Conservation (phyloP, 2,888 invertebrate genomes). For the Oligia strigilis region DNA sequence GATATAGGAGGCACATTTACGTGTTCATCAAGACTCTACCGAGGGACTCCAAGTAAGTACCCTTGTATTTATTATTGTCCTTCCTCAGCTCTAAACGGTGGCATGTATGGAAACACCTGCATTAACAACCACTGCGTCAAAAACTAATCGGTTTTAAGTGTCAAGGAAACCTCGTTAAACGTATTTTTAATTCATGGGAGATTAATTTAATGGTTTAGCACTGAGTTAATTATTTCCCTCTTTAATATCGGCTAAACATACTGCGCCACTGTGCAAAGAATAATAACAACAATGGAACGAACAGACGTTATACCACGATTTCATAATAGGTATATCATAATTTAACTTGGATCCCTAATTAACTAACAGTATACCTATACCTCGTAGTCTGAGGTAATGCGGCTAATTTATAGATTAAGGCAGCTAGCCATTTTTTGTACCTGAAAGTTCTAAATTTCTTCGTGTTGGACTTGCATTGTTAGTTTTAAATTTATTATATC, state of each 20-base stretch:
- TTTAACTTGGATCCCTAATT: slow-evolving; percentile 10
- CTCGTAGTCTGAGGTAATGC: slow-evolving; percentile 7
- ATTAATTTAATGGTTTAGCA: slow-evolving; percentile 22
- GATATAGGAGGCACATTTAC: slow-evolving; percentile 90
- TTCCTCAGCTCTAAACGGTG: slow-evolving; percentile 29
- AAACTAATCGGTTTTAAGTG: slow-evolving; percentile 27
- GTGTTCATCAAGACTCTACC: slow-evolving; percentile 92
- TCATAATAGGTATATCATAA: slow-evolving; percentile 15
- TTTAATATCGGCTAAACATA: slow-evolving; percentile 13
- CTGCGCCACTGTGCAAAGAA: slow-evolving; percentile 26
- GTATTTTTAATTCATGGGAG: slow-evolving; percentile 28
- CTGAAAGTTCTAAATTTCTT: background rate
- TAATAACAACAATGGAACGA: slow-evolving; percentile 43
- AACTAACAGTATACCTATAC: slow-evolving; percentile 17
- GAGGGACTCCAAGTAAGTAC: slow-evolving; percentile 92
- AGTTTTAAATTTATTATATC: slow-evolving; percentile 5
- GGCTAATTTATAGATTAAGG: slow-evolving; percentile 4
- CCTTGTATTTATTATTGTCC: slow-evolving; percentile 41
- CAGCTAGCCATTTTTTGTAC: background rate
- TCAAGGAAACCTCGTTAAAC: slow-evolving; percentile 21
- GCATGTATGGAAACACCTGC: slow-evolving; percentile 56
- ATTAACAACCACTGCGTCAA: slow-evolving; percentile 58
- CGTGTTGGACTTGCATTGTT: background rate
- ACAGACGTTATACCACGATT: slow-evolving; percentile 4
- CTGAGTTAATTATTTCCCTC: slow-evolving; percentile 26